Conservation (phyloP, 2,113 vertebrate species). For the Eptesicus fuscus region DNA sequence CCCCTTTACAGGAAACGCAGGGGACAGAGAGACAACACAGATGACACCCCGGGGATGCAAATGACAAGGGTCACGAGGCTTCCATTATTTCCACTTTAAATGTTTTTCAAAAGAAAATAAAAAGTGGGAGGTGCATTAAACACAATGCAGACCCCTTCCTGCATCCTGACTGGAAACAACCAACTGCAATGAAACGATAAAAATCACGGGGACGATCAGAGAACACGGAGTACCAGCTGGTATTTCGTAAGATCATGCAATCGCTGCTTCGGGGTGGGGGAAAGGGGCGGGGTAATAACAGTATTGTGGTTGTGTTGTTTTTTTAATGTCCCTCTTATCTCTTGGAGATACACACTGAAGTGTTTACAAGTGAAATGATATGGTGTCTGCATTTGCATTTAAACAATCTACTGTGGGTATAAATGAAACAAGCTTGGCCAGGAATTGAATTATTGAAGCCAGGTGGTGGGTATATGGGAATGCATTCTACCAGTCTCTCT, state of each 20-base stretch:
- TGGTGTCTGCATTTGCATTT: not conserved
- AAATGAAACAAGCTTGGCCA: not conserved
- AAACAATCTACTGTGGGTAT: not conserved
- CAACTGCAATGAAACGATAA: not conserved
- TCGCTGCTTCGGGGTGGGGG: not conserved
- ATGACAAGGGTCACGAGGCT: not conserved
- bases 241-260: not conserved
- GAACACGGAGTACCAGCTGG: rapidly evolving
- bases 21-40: not conserved
- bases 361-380: not conserved
- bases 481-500: not conserved
- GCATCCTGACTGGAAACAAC: too few relatives aligned
- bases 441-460: not conserved
- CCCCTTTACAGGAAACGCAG: not conserved
- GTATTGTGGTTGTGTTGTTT: not conserved
- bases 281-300: not conserved
- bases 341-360: not conserved
- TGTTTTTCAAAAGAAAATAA: not conserved
- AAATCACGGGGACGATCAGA: not conserved
- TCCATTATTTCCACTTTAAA: not conserved
- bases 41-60: too few relatives aligned
- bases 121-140: not conserved
- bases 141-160: not conserved
- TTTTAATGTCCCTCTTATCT: not conserved
- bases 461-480: not conserved